Base-by-base conservation (phyloP, 2,113 vertebrate species). In the Octodon degus region DNA sequence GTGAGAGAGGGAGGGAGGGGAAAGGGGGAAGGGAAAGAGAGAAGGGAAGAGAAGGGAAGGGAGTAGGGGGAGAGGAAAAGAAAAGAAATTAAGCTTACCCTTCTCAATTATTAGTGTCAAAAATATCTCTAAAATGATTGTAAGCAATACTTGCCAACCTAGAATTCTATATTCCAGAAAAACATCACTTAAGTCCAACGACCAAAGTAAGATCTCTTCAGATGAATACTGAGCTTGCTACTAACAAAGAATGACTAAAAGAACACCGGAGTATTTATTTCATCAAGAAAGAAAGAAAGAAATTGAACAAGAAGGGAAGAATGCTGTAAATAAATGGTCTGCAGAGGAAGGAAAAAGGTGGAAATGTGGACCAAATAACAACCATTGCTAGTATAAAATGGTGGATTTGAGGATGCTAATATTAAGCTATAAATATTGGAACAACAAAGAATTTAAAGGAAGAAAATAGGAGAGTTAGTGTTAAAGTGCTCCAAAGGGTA, bases 81-180 rank as follows among this genome's bases (percentile, higher is more conserved):
- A 53, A 80, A 50, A 80, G 6, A 80, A 53, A 32, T 10, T 34
- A 32, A 53, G 77, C 12, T 77, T 77, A 91, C 1, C 24, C 27
- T 91, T 80, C 24, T 79, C 27, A 84, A 53, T 7, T 8, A 37
- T 32, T 53, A 65, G 30, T 72, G 50, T 63, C 60, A 89, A 4
- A 84, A 95, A 85, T 67, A 50, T 65, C 70, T 85, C 68, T 43
- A 76, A 96, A 90, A 50, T 63, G 63, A 81, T 27, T 34, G 0
- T 17, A 90, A 9, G 17, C 30, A 70, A 62, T 32, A 80, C 93
- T 80, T 93, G 20, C 43, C 87, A 93, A 43, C 16, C 32, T 86
- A 37, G 19, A 95, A 91, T 86, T 86, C 37, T 83, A 86, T 67
- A 68, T 47, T 17, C 19, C 70, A 30, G 40, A 82, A 94, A 97